Evolutionary conservation across 2,113 vertebrate genomes (phyloP), one percentile per base, ranked within the genome.

Genomic region (Seriola quinqueradiata): DNA sequence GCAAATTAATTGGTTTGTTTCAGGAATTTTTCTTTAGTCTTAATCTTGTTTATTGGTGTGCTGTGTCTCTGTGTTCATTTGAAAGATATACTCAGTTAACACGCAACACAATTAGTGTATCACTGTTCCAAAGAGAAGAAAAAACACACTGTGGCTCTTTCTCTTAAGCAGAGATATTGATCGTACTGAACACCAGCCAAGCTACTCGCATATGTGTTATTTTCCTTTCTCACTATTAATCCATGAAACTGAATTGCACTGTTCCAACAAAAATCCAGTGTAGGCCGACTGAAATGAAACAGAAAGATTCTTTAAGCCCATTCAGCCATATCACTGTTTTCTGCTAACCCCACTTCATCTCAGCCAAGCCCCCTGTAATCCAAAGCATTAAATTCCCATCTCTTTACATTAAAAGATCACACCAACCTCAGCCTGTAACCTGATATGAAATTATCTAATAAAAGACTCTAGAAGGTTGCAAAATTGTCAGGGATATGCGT

Each of bases 291-390:
- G 48, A 82, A 84, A 88, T 86, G 82, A 92, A 87, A 92, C 67
- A 70, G 55, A 77, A 42, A 81, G 72, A 83, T 87, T 59, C 86
- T 74, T 85, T 79, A 89, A 89, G 86, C 77, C 75, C 73, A 61
- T 85, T 86, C 83, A 88, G 32, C 86, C 69, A 77, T 81, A 86
- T 87, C 80, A 63, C 52, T 81, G 69, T 78, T 77, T 81, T 80
- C 66, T 57, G 28, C 72, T 77, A 89, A 90, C 75, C 72, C 71
- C 72, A 64, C 78, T 87, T 87, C 75, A 84, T 87, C 81, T 79
- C 68, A 11, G 28, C 32, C 77, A 40, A 78, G 68, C 17, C 57
- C 60, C 55, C n/a, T 28, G 8, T 88, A 90, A 90, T 88, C 85
- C 74, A 16, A 55, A 48, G 78, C 23, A 69, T 81, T 86, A 82